These are phyloP conservation scores for Mormyrops boulengeri DNA, from an alignment of 2,797 vertebrate species.

Conservation along the genomic window DNA sequence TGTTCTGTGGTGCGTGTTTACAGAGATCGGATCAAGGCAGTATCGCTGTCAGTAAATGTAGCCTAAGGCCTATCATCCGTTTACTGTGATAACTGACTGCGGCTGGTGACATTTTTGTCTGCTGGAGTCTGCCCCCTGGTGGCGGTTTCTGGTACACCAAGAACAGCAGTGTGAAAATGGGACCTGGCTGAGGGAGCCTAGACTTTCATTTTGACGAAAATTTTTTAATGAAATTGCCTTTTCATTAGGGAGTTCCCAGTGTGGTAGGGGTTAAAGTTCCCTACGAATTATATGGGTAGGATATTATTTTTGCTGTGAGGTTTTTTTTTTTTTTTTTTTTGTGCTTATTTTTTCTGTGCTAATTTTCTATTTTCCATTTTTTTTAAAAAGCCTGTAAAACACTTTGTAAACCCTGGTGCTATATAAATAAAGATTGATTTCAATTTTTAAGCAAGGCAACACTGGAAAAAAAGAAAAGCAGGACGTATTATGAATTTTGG, in stretches of 20 bases:
- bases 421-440: background rate
- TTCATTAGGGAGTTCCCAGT: background rate
- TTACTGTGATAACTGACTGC: background rate
- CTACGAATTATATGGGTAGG: background rate
- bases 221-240: background rate
- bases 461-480: background rate
- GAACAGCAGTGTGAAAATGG: background rate
- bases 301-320: background rate
- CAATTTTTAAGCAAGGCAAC: background rate
- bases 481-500: background rate
- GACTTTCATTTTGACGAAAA: background rate
- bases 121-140: constrained; percentile 10
- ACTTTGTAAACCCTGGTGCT: background rate
- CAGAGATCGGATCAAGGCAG: background rate
- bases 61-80: background rate
- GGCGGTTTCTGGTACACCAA: background rate
- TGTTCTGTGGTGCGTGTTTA: background rate
- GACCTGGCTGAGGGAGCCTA: background rate
- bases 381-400: background rate
- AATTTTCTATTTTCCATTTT: background rate
- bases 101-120: background rate
- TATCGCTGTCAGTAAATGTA: background rate
- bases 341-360: background rate
- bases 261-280: background rate
- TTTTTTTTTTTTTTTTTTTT: background rate